These are phyloP conservation scores for Sinocyclocheilus anshuiensis DNA, from an alignment of 2,113 vertebrate genomes.

Conservation along the genomic window DNA sequence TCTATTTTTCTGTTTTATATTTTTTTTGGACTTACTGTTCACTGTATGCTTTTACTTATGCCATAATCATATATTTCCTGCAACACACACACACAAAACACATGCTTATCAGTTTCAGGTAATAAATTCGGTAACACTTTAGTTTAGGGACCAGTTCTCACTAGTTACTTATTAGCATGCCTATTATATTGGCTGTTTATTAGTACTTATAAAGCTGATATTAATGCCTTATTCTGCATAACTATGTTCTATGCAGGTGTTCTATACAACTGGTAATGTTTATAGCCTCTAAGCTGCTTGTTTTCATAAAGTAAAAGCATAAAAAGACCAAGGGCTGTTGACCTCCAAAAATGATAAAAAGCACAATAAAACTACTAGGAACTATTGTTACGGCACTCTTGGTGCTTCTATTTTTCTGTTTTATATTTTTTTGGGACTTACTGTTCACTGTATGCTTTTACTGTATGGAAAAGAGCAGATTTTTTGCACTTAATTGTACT, in stretches of 20 bases:
- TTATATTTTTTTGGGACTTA: not conserved
- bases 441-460: not conserved
- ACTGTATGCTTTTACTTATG: conserved; percentile 35
- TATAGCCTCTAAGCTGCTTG: not conserved
- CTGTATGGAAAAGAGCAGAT: too few relatives aligned
- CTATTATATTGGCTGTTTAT: too few relatives aligned
- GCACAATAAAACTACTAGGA: not conserved
- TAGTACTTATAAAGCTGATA: too few relatives aligned
- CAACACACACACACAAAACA: not conserved
- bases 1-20: not conserved
- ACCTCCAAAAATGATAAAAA: not conserved
- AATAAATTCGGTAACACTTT: not conserved
- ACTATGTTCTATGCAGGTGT: too few relatives aligned
- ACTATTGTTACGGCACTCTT: not conserved
- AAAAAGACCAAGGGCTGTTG: not conserved
- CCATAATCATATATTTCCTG: conserved; percentile 68
- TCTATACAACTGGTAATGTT: not conserved
- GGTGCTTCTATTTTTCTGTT: not conserved
- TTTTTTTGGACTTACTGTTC: not conserved
- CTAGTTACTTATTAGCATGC: too few relatives aligned
- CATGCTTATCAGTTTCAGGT: not conserved
- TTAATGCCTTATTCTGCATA: too few relatives aligned
- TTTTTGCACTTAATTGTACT: not conserved
- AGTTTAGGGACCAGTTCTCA: too few relatives aligned
- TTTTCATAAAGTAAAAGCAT: not conserved